Percentiles rank a stretch among this genome's conserved stretches.
Evolutionary conservation across 2,888 invertebrate genomes (phyloP).

Genomic region (Mesorhabditis spiculigera): DNA sequence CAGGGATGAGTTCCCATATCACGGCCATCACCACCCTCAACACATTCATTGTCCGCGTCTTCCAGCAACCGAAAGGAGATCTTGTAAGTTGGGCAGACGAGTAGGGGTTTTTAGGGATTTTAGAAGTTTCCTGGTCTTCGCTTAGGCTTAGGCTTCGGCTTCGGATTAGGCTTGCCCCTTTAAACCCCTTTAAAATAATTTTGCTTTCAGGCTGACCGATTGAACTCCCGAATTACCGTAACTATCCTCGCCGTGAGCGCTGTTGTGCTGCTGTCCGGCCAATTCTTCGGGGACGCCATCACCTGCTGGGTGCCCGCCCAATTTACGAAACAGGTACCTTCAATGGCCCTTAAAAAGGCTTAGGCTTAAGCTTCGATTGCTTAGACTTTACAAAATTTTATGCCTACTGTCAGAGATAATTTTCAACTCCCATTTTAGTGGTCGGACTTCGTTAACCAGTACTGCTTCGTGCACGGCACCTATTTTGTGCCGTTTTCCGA

Average conservation of each 20-base stretch:
- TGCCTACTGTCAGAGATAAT: background rate
- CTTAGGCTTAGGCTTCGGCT: background rate
- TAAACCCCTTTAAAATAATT: conserved; percentile 1
- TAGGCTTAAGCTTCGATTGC: background rate
- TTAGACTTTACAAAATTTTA: background rate
- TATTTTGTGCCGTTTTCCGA: conserved; percentile 50
- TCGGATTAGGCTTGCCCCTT: background rate
- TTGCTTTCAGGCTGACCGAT: conserved; percentile 53
- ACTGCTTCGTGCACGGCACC: conserved; percentile 57
- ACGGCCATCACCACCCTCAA: conserved; percentile 54
- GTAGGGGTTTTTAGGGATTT: background rate
- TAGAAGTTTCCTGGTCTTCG: too few relatives aligned
- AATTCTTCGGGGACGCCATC: conserved; percentile 55
- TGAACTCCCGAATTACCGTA: conserved; percentile 51
- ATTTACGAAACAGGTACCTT: conserved; percentile 35
- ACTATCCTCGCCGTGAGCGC: conserved; percentile 47
- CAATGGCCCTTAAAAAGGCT: background rate
- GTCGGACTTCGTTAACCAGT: conserved; percentile 52
- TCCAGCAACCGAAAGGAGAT: conserved; percentile 56
- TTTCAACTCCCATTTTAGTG: conserved; percentile 4
- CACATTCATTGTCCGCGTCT: conserved; percentile 49
- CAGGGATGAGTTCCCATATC: conserved; percentile 43
- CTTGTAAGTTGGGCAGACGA: conserved; percentile 44
- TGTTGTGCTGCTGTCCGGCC: conserved; percentile 46
- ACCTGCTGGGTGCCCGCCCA: conserved; percentile 57